Evolutionary conservation across 2,888 invertebrate genomes (phyloP), one percentile per base, ranked within the genome.

Genomic region (Zhengitettix transpicula): DNA sequence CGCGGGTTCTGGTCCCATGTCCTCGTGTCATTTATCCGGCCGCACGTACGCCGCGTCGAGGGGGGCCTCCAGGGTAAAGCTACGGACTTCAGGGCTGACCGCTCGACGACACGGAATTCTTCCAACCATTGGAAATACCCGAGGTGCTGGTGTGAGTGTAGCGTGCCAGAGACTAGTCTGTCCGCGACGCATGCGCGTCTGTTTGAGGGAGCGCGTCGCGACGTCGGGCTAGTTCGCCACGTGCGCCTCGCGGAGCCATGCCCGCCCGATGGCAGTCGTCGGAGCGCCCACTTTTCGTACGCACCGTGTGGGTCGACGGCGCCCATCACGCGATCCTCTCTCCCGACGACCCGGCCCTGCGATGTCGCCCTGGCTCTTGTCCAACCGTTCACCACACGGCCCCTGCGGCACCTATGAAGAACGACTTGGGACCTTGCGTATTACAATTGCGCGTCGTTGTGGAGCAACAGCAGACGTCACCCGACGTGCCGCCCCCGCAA

Each of bases 301-400:
- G 73, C 61, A 80, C 79, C 0, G 73, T 80, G 58, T 89, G 89
- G 89, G 79, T 84, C 61, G 81, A 84, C 68, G 85, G 85, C 17
- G 79, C 82, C 66, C 78, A 85, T 65, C 83, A 83, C 74, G 85
- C 84, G 16, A 78, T 87, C 56, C 74, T 87, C 57, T 77, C 81
- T 9, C 75, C 79, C 61, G 81, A 83, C 72, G 85, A 85, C 71
- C 82, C 77, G 10, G 1, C 64, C 52, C 52, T 42, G 58, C 74
- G 86, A 57, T 76, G 80, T 11, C 74, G 79, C 62, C 47, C 57
- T 42, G 42, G 81, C 82, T 72, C 84, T 84, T 71, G 81, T 75
- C 12, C 64, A 71, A 1, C 64, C 57, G 56, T n/a, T 47, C 54
- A 47, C 56, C 52, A 56, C 11, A 28, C 51, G n/a, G 55, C 28